Evolutionary conservation across 2,113 vertebrate genomes (phyloP), one percentile per base, ranked within the genome.

Genomic region (Myrmophylax atrothorax): DNA sequence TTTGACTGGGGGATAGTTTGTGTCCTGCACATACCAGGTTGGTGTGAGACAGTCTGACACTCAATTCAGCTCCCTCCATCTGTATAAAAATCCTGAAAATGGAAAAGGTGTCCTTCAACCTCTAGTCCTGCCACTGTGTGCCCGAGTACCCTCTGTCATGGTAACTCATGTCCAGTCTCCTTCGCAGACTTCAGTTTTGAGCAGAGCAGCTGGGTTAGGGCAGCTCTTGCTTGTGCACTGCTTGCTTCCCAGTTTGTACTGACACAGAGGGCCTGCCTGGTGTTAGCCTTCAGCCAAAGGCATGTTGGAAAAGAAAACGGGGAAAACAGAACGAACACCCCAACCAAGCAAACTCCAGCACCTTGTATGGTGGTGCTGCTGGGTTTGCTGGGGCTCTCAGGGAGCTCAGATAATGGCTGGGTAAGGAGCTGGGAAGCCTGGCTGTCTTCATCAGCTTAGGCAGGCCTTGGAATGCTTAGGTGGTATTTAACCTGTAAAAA

Each of bases 131-230:
- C 33, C 2, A 3, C 20, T 9, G 23, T 8, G 29, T 40, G 28
- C 49, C 5, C 2, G 44, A 49, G 58, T 4, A 0, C 44, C 40
- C 5, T 20, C 1, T 25, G 44, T 53, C 2, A 2, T 12, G 15
- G 22, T 47, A 74, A 44, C n/a, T 91, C 29, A 3, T 1, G 26
- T 56, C n/a, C 42, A 14, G 1, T 56, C 55, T 62, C 58, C 42
- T 12, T 17, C 50, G 7, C 49, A 52, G 55, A 7, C 77, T n/a
- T 35, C 70, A 6, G 0, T 56, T 79, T 80, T 55, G 55, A 29
- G 75, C 6, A 29, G 68, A 62, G 46, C 19, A 11, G 16, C 63
- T 68, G 62, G 7, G 9, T 68, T 78, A 13, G 9, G 31, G 47
- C 60, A 63, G 52, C 52, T n/a, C 3, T 49, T 73, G 44, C 0